Evolutionary conservation across 2,888 invertebrate genomes (phyloP), one percentile per base, ranked within the genome.

Genomic region (Electrophaes corylata): DNA sequence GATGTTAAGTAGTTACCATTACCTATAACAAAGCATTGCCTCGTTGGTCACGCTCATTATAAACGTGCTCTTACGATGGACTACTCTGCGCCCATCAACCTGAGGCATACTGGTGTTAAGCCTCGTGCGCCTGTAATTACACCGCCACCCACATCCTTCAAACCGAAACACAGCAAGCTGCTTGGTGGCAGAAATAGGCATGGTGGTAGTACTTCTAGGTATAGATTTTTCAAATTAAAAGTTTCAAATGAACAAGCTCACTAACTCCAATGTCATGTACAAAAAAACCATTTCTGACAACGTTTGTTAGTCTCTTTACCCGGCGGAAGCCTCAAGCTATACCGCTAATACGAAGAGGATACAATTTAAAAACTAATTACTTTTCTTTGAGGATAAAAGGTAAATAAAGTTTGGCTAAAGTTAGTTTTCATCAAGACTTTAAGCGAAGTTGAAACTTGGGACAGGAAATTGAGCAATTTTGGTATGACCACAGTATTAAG

Each of bases 381-480:
- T 77, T 65, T 79, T 76, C 77, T 79, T 77, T 76, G 74, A 76
- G 73, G 69, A 69, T 72, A 81, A 81, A 83, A 79, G 76, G 75
- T 78, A 78, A 79, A 83, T 79, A 79, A 79, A 83, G 75, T 82
- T 78, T 68, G 70, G 69, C 68, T 65, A 67, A 84, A 86, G 79
- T 84, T 81, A 81, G 84, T 81, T 84, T 83, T 80, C 81, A 84
- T 86, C 83, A 84, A 84, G 83, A 83, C 79, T 78, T 81, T 82
- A 80, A 82, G 72, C 77, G 72, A 73, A 79, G 83, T 81, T 77
- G 75, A 83, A 81, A 78, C 75, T 82, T 70, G 73, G 65, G 71
- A 66, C 78, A 81, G 85, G 86, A 87, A 86, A 88, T 86, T 87
- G 78, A 83, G 78, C 85, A 86, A 86, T 88, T 86, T 84, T 68